These are phyloP conservation scores for Cyphomyrus plagiostoma DNA, from an alignment of 2,113 vertebrate species.

Conservation along the genomic window DNA sequence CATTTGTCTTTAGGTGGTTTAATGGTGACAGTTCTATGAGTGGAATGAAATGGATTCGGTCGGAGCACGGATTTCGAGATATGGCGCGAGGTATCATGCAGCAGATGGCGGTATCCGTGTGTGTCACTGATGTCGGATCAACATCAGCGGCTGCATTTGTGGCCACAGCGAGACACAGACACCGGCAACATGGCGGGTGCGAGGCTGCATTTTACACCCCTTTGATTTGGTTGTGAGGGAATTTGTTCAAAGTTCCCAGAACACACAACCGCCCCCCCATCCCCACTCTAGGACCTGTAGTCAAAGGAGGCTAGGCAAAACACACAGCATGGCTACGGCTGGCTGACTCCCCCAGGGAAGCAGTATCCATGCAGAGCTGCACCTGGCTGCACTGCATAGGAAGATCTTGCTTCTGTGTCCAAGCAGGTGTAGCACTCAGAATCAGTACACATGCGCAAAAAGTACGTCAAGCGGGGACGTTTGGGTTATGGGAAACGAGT, in stretches of 20 bases:
- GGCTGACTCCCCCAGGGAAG: background rate
- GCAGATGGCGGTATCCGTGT: constrained; percentile 8
- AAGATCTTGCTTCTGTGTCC: background rate
- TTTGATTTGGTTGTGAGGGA: constrained; percentile 30
- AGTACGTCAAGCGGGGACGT: background rate
- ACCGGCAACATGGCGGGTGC: constrained; percentile 13
- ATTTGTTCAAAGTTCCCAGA: constrained; percentile 18
- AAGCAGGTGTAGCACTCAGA: background rate
- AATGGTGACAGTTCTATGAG: constrained; percentile 88
- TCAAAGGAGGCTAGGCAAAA: background rate
- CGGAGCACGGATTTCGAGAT: background rate
- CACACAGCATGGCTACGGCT: background rate
- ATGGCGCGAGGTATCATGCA: constrained; percentile 50
- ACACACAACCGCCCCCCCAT: background rate
- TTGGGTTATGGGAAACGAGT: background rate
- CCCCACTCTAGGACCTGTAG: background rate
- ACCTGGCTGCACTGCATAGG: background rate
- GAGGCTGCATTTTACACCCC: constrained; percentile 21
- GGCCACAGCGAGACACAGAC: constrained; percentile 12
- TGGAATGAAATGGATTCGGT: constrained; percentile 65
- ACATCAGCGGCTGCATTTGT: background rate
- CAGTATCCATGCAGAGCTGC: background rate
- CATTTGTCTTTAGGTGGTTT: constrained; percentile 94
- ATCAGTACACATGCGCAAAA: background rate
- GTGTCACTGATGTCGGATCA: background rate